phyloP scores from a whole-genome alignment of 2,113 vertebrate species.

The Gnathonemus longibarbis region DNA sequence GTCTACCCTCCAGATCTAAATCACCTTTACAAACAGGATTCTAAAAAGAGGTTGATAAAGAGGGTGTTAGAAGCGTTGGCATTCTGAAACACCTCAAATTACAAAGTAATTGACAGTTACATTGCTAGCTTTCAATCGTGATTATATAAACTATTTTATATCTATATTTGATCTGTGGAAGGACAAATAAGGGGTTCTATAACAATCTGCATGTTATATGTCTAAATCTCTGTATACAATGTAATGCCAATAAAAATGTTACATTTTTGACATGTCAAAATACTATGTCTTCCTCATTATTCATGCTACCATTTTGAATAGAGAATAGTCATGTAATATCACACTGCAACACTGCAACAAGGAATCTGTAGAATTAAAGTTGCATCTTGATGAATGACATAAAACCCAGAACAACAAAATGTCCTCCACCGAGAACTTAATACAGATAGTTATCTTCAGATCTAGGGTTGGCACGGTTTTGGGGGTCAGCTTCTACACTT shows the following conservation, averaged over 20 bases:
- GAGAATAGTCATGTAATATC: background rate
- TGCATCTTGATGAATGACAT: background rate
- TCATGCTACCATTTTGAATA: background rate
- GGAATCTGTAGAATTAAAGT: background rate
- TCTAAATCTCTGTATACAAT: background rate
- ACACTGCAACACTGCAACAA: background rate
- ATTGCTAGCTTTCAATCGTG: background rate
- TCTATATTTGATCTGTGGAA: background rate
- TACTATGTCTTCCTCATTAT: background rate
- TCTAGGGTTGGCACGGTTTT: background rate
- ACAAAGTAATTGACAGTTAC: background rate
- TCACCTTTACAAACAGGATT: background rate
- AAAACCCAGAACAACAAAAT: background rate
- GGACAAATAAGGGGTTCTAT: background rate
- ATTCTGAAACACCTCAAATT: background rate
- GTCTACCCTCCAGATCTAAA: background rate
- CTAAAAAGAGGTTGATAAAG: background rate
- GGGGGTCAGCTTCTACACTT: background rate
- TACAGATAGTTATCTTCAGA: background rate
- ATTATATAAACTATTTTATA: background rate
- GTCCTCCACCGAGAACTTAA: background rate
- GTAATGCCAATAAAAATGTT: background rate
- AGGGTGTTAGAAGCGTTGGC: background rate
- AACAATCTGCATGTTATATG: background rate
- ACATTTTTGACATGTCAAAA: background rate